Base-by-base conservation (phyloP, 2,113 vertebrate species). In the Lamprotornis superbus region DNA sequence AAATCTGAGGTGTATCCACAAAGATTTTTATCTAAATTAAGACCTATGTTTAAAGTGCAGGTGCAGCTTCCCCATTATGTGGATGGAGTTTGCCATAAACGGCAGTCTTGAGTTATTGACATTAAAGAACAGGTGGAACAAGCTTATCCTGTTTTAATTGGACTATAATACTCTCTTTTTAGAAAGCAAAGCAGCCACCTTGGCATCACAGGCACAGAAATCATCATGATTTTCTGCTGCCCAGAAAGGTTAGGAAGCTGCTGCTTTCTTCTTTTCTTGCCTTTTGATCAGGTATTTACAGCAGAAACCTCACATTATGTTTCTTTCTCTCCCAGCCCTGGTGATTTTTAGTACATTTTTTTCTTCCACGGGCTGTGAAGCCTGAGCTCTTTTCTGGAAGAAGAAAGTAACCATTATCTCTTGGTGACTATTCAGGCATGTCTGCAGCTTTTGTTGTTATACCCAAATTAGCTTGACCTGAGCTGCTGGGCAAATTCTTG, bases 81-180 rank as follows among this genome's bases (percentile, higher is more conserved):
- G 46, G 19, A 82, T 55, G 35, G 63, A 83, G 42, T 73, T 90
- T 94, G 63, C 69, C 40, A 74, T 90, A 93, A 95, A 87, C 69
- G 57, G 59, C 83, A 89, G 90, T 79, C 76, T 87, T 76, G 76
- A 84, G 60, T 91, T 96, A 86, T 31, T 84, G 79, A 92, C 75
- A 74, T 88, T 52, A 91, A 93, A 96, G 95, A 96, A 55, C 75
- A 93, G 96, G 93, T 95, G 91, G 85, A 91, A 91, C 53, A 95
- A 82, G 75, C 84, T 97, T 95, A 94, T 92, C 73, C 83, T 94
- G 22, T 75, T 97, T 97, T 97, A 97, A 97, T 96, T 95, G 94
- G 78, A 69, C 93, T 96, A 82, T 70, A 97, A 96, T 96, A 91
- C 83, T 91, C 39, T 83, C 81, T 96, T 87, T 93, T 91, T 96